Conservation (phyloP, 2,113 vertebrate genomes). For the Eclectus roratus region DNA sequence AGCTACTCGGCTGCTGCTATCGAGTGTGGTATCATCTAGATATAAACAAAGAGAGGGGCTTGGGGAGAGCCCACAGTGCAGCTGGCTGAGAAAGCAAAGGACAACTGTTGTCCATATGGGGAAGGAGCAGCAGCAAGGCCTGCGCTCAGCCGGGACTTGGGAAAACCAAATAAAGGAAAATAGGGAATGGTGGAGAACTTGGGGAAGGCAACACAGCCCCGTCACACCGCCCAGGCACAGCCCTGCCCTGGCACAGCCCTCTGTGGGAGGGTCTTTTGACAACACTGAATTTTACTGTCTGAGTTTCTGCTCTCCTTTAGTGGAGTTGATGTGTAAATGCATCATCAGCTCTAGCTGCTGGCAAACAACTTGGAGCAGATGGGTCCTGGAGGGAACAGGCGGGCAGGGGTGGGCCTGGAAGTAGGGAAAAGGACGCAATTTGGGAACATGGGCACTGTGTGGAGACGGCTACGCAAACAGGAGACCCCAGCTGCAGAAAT, state of each 20-base stretch:
- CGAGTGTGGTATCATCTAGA: neutral
- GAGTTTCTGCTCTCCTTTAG: neutral
- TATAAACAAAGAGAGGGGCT: neutral
- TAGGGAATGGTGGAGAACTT: neutral
- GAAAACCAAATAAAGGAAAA: slow-evolving; percentile 47
- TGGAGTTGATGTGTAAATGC: neutral
- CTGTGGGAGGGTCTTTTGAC: neutral
- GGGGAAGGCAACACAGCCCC: neutral
- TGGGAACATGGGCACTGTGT: neutral
- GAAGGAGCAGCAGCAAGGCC: neutral
- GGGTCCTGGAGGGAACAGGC: neutral
- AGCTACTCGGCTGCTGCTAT: neutral
- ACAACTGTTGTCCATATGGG: slow-evolving; percentile 25
- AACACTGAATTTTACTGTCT: neutral
- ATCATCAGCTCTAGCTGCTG: neutral
- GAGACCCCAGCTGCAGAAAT: neutral
- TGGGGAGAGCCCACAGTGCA: neutral
- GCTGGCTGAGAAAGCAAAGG: neutral
- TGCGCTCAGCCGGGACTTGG: neutral
- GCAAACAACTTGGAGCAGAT: neutral
- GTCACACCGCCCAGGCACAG: neutral
- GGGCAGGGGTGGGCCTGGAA: neutral
- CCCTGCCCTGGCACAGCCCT: neutral
- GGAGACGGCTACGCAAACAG: neutral
- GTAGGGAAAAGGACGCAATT: neutral